These are phyloP conservation scores for Poeciliopsis gracilis DNA, from an alignment of 2,797 vertebrate species.

Conservation along the genomic window DNA sequence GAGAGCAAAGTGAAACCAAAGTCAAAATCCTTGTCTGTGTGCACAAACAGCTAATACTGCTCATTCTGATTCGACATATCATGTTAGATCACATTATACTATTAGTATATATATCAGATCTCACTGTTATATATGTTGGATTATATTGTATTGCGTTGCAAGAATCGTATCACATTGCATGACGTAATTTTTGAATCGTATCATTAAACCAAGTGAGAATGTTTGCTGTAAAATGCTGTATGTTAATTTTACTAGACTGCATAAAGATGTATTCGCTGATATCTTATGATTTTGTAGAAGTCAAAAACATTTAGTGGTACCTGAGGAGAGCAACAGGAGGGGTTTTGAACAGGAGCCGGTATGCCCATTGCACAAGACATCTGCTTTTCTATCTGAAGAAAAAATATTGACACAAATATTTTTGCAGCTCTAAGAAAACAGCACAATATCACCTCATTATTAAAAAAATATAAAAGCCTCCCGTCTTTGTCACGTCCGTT, in stretches of 20 bases:
- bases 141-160: background rate
- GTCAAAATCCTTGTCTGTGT: background rate
- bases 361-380: slow-evolving; percentile 94
- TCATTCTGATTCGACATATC: background rate
- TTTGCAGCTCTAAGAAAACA: slow-evolving; percentile 36
- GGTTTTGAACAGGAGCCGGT: slow-evolving; percentile 91
- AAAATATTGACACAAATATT: slow-evolving; percentile 44
- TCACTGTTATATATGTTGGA: background rate
- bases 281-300: background rate
- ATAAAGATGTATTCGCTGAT: background rate
- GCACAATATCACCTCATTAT: slow-evolving; percentile 1
- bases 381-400: slow-evolving; percentile 92
- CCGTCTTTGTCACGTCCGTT: slow-evolving; percentile 49
- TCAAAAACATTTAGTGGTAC: slow-evolving; percentile 70
- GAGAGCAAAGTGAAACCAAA: background rate
- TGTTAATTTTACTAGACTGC: background rate
- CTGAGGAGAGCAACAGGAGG: slow-evolving; percentile 91
- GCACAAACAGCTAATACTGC: background rate
- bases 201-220: background rate
- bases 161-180: background rate
- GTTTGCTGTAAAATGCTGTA: background rate
- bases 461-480: slow-evolving; percentile 19
- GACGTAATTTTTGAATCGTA: background rate
- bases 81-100: background rate
- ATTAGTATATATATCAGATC: background rate